Evolutionary conservation across 2,797 vertebrate species (phyloP).

Genomic region (Orestias chungarensis): DNA sequence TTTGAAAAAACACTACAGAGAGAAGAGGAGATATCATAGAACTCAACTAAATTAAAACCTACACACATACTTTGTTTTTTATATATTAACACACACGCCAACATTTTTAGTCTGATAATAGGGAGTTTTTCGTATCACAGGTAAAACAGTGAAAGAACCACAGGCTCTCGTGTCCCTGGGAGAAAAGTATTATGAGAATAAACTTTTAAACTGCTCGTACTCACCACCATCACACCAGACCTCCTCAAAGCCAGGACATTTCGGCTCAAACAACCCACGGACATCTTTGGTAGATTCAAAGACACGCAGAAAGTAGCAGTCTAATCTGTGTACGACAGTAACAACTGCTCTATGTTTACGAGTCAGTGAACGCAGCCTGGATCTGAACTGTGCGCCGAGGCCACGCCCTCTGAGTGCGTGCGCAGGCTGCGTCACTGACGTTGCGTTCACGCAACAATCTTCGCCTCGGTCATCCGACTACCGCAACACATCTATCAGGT

Average conservation of each 20-base stretch:
- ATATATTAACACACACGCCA: too few species aligned
- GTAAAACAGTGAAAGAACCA: background rate
- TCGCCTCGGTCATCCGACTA: background rate
- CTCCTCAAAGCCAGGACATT: slow-evolving; percentile 57
- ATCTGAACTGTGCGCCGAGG: background rate
- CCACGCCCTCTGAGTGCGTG: slow-evolving; percentile 11
- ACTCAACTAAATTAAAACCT: background rate
- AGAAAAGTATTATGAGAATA: too few species aligned
- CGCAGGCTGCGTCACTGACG: background rate
- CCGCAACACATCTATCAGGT: background rate
- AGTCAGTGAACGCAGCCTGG: background rate
- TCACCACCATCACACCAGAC: slow-evolving; percentile 60
- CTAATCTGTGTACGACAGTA: background rate
- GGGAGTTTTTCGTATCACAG: background rate
- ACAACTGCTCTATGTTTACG: background rate
- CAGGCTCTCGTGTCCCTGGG: too few species aligned
- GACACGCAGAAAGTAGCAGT: background rate
- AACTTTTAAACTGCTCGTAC: slow-evolving; percentile 25
- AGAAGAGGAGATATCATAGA: background rate
- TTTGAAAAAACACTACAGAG: background rate
- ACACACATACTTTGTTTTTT: too few species aligned
- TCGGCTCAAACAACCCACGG: slow-evolving; percentile 45
- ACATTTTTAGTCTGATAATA: background rate
- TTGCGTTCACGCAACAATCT: slow-evolving; percentile 19
- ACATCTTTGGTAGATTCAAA: slow-evolving; percentile 51